Evolutionary conservation across 2,888 invertebrate genomes (phyloP), one percentile per base, ranked within the genome.

Genomic region (Agrotis segetum): DNA sequence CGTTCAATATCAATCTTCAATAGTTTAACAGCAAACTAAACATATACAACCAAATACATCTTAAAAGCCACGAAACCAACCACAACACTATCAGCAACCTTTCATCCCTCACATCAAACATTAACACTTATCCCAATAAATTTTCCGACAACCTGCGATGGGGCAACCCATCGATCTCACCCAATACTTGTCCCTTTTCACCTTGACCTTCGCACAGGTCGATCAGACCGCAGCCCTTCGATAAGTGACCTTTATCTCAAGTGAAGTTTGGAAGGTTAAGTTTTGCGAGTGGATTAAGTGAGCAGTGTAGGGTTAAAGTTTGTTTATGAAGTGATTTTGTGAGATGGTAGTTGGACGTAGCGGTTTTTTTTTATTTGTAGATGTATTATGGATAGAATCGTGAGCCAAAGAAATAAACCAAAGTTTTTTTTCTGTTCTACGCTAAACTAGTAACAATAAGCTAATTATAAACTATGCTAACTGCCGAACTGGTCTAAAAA

Each of bases 191-290:
- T 78, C 65, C 74, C 77, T 64, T 47, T 63, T 44, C 53, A 81
- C 81, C 82, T 76, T 81, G 81, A 79, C 76, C 79, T 74, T 70
- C 9, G 1, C 46, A 58, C 63, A 40, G 66, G 74, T 73, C 62
- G 70, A 83, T 79, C 83, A 73, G 24, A 82, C 79, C 83, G 46
- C 82, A 72, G 44, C 80, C 80, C 70, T 70, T 46, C 83, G 83
- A 83, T 83, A 74, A 79, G 80, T 83, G 81, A 80, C 67, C 84
- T 70, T 74, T 44, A 65, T 44, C 56, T 71, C 55, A 65, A 79
- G 74, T 82, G 81, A 80, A 83, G 75, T 80, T 83, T 66, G 62
- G 44, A 63, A 60, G 84, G 84, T 83, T 83, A 83, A 83, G 74
- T 79, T 79, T 65, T 55, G 16, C 19, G 47, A 82, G 53, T 73